Evolutionary conservation across 2,888 invertebrate genomes (phyloP).

Genomic region (Philhelius pedissequus): DNA sequence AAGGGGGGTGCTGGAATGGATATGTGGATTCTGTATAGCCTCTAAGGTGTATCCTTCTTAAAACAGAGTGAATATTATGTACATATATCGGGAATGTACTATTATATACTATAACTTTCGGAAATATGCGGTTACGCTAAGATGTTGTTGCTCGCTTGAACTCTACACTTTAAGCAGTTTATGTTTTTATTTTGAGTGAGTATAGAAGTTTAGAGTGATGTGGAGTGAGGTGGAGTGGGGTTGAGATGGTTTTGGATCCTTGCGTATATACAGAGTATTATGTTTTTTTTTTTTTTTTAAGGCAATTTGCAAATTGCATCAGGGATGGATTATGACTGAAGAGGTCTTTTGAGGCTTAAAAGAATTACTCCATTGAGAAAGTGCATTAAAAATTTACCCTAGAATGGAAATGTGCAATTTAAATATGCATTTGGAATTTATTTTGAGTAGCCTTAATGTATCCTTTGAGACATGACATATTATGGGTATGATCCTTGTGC

Average conservation of each 20-base stretch:
- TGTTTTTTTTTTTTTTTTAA: conserved; percentile 4
- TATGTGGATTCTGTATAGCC: neutral
- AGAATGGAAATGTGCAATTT: conserved; percentile 35
- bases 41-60: neutral
- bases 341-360: neutral
- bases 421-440: conserved; percentile 43
- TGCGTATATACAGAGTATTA: neutral
- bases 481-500: neutral
- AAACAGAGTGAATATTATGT: neutral
- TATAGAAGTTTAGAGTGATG: neutral
- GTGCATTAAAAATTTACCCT: conserved; percentile 47
- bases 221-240: neutral
- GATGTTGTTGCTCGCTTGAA: conserved; percentile 46
- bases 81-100: neutral
- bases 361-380: conserved; percentile 2
- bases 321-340: conserved; percentile 16
- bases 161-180: conserved; percentile 37
- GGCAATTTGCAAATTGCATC: conserved; percentile 66
- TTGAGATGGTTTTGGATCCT: neutral
- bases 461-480: neutral
- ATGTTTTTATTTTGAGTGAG: neutral
- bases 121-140: conserved; percentile 36
- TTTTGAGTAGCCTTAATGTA: neutral
- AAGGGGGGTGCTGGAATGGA: conserved; percentile 2
- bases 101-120: neutral